Evolutionary conservation across 2,888 invertebrate genomes (phyloP), one percentile per base, ranked within the genome.

Genomic region (Pseudococcus jackbeardsleyi): DNA sequence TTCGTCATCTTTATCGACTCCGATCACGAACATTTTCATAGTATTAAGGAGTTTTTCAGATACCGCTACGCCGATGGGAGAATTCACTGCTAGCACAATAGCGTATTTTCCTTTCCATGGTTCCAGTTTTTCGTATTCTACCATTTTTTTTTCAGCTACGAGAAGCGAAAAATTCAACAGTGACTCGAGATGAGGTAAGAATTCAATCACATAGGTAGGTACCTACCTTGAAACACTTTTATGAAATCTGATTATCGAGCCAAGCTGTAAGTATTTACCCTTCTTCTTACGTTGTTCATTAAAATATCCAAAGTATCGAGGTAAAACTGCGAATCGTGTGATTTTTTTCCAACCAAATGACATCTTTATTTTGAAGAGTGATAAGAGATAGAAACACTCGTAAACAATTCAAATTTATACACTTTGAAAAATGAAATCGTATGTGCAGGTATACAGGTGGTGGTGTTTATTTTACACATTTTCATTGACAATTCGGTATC

Each of bases 11-110:
- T 19, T 72, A 46, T 82, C 79, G 11, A 82, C 46, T 46, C 42
- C 79, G n/a, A 82, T 19, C 6, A 82, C 79, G 8, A 46, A 19
- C 79, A 82, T 82, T 19, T 82, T 82, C 19, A 82, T 5, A 19
- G 46, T 5, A 19, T 82, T 33, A 26, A 72, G 72, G 33, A 82
- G 46, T 46, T 82, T 82, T 9, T 82, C 46, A 46, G 19, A 11
- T 3, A 82, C 19, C 46, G n/a, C 46, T 0, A 46, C 4, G 1
- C 79, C 79, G 19, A 82, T n/a, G n/a, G 42, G 3, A 19, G 46
- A 46, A 82, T 82, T 82, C 33, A 19, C 79, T 5, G 42, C 46
- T 9, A 82, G 22, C 46, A 82, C 19, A 8, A 46, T 11, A 82
- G 19, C 46, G 17, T 42, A 4, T 46, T 82, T 82, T 26, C 46